Conservation (phyloP, 2,888 invertebrate species). For the Cheilosia pagana region DNA sequence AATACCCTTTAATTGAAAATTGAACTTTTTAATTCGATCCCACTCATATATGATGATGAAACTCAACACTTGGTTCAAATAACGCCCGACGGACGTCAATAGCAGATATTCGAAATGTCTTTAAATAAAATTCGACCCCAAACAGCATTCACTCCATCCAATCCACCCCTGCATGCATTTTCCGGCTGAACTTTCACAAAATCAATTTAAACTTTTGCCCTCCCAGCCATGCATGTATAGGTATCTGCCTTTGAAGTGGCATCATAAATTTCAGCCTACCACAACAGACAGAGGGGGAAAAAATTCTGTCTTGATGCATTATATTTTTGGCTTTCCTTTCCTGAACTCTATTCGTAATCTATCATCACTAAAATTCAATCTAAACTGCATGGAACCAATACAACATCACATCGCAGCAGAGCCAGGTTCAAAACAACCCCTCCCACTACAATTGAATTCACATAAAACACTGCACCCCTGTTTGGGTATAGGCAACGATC, state of each 20-base stretch:
- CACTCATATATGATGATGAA: not conserved
- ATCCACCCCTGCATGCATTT: slow-evolving; percentile 18
- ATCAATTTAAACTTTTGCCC: slow-evolving; percentile 69
- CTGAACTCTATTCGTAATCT: slow-evolving; percentile 43
- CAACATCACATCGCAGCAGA: slow-evolving; percentile 1
- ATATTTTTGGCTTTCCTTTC: slow-evolving; percentile 13
- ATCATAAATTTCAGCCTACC: slow-evolving; percentile 49
- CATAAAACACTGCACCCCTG: slow-evolving; percentile 57
- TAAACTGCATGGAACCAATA: slow-evolving; percentile 28
- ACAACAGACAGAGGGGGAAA: not conserved
- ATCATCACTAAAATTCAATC: slow-evolving; percentile 67
- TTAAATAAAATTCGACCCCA: slow-evolving; percentile 5
- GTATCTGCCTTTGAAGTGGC: slow-evolving; percentile 53
- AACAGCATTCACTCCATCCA: not conserved
- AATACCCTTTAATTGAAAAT: not conserved
- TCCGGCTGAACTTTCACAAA: slow-evolving; percentile 47
- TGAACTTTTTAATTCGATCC: not conserved
- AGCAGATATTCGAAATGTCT: not conserved
- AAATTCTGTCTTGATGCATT: slow-evolving; percentile 6
- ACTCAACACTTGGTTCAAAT: not conserved
- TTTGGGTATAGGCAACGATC: slow-evolving; percentile 43
- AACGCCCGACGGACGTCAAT: not conserved
- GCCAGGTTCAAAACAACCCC: not conserved
- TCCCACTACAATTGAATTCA: slow-evolving; percentile 63
- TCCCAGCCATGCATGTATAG: no score